A percentile compares a stretch with the other conserved stretches of the same genome.
Conservation (phyloP, 2,888 invertebrate genomes). For the Thalpophila matura region DNA sequence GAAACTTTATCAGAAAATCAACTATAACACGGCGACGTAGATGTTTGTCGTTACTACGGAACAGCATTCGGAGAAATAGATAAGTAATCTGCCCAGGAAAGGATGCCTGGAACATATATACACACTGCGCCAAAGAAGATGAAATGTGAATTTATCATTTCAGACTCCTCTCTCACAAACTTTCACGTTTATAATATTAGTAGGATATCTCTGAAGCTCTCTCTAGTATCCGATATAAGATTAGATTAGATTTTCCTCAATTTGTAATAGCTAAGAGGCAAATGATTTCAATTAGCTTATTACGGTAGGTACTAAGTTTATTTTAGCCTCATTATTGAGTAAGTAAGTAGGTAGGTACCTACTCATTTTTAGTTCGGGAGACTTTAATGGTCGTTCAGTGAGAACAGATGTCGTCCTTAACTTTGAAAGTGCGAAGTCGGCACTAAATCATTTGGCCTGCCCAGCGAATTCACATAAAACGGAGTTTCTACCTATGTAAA, state of each 20-base stretch:
- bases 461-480: constrained; percentile 71
- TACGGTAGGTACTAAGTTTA: constrained; percentile 19
- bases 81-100: not conserved
- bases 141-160: too few relatives aligned
- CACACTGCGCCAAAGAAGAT: too few relatives aligned
- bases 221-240: constrained; percentile 9
- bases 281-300: constrained; percentile 20
- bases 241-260: constrained; percentile 21
- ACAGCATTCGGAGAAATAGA: not conserved
- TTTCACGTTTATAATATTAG: too few relatives aligned
- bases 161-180: too few relatives aligned
- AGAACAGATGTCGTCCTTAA: constrained; percentile 73
- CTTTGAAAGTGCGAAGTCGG: constrained; percentile 69
- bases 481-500: constrained; percentile 70
- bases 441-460: constrained; percentile 61
- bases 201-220: constrained; percentile 24
- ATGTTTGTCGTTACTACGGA: not conserved
- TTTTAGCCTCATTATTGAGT: constrained; percentile 59
- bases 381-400: constrained; percentile 72
- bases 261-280: constrained; percentile 16
- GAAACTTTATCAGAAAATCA: constrained; percentile 7
- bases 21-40: not conserved
- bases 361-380: constrained; percentile 67
- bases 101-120: not conserved
- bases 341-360: constrained; percentile 25